Conservation (phyloP, 2,797 vertebrate species). For the Sitta carolinensis region DNA sequence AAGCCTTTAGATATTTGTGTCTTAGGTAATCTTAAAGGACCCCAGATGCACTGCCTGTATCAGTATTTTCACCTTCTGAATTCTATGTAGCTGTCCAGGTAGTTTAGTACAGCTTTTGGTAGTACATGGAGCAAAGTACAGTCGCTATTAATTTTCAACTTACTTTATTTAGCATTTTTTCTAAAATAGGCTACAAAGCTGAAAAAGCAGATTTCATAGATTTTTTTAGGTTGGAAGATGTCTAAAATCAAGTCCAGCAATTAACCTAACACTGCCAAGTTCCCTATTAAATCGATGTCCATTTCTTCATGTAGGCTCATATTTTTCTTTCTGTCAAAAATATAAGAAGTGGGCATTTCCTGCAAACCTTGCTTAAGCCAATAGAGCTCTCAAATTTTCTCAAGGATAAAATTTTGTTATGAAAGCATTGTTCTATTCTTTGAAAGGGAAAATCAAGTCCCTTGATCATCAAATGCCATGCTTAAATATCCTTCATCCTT, state of each 20-base stretch:
- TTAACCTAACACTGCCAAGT: background rate
- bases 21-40: background rate
- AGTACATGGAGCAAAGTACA: background rate
- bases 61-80: background rate
- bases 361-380: background rate
- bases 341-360: background rate
- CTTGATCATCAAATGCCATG: background rate
- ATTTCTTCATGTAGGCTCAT: background rate
- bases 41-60: background rate
- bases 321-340: background rate
- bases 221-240: background rate
- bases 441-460: background rate
- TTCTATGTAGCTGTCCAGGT: background rate
- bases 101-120: background rate
- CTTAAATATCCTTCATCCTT: background rate
- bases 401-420: background rate
- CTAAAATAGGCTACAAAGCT: background rate
- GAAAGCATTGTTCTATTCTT: background rate
- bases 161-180: background rate
- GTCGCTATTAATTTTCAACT: background rate
- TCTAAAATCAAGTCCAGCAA: background rate
- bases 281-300: rapidly evolving
- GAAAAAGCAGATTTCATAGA: background rate
- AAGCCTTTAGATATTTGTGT: background rate
- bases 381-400: background rate